These are phyloP conservation scores for Brachypteracias leptosomus DNA, from an alignment of 2,113 vertebrate species.

Conservation along the genomic window DNA sequence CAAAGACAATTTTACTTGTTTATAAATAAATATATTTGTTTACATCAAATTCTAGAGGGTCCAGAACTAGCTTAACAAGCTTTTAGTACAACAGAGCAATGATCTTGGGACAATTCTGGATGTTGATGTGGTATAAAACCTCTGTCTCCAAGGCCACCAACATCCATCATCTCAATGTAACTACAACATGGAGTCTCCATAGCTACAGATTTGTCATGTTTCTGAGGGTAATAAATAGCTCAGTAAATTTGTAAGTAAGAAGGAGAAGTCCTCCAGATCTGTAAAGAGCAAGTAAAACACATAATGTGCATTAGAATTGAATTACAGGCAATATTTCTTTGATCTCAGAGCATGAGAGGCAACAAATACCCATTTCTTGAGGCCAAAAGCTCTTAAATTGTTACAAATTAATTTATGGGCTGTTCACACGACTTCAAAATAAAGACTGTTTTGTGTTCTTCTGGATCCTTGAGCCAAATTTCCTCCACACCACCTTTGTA, in stretches of 20 bases:
- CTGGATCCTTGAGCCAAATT: background rate
- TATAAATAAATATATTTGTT: background rate
- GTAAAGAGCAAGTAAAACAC: background rate
- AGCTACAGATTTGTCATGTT: background rate
- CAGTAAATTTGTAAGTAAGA: accelerated
- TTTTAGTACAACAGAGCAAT: no score
- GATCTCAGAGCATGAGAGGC: background rate
- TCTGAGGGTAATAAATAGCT: background rate
- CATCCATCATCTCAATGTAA: background rate
- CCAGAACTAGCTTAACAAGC: background rate
- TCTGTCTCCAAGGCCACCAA: background rate
- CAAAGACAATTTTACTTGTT: background rate
- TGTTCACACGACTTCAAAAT: background rate
- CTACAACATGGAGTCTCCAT: background rate
- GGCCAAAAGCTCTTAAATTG: background rate
- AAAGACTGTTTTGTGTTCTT: background rate
- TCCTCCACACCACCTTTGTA: background rate
- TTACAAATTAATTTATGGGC: background rate
- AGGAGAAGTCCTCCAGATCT: background rate
- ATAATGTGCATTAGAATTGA: background rate
- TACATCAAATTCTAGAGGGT: background rate
- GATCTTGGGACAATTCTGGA: background rate
- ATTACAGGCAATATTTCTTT: background rate
- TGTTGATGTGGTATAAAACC: background rate
- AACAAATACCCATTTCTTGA: background rate